Evolutionary conservation across 1,140 invertebrate genomes (phyloP), one percentile per base, ranked within the genome.

Genomic region (Drosophila tani): DNA sequence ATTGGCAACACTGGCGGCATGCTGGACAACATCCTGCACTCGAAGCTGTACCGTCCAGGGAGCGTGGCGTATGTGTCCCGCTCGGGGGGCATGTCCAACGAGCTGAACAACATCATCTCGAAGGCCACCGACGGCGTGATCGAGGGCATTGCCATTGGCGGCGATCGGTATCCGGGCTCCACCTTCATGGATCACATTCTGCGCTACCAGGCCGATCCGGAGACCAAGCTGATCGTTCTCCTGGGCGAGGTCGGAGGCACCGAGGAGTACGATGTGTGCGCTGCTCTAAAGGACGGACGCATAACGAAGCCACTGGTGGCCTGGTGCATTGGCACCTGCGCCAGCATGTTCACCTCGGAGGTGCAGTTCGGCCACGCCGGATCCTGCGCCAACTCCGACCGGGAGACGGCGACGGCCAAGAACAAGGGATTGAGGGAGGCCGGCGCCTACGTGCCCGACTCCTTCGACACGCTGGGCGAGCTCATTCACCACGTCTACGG

Each of bases 361-460:
- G 99, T 99, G n/a, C 99, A 99, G 93, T 99, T 99, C 93, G 99
- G 99, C 1, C 99, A 99, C 94, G 99, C 99, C 80, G 99, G 99
- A 14, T 98, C 99, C 5, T 99, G 98, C 91, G 99, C 99, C 7
- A 98, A 99, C 90, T 98, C 97, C 6, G 96, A 97, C 43, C 92
- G 96, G n/a, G 99, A 99, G 94, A 99, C 99, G 8, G 99, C 99
- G 2, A 95, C 95, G 0, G 95, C 97, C 0, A 99, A 99, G 94
- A 99, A 99, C 92, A 95, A 95, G 40, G 96, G 97, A 1, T 94
- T 99, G 2, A 94, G 94, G 68, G 94, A 94, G 2, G 96, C 96
- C 53, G 99, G 99, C 1, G 99, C 97, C 8, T 94, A 95, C 81
- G 99, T 99, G 4, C 99, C 99, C 0, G 94, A 95, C 5, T 98